Percentiles rank a stretch among this genome's conserved stretches.
Conservation (phyloP, 2,888 invertebrate species). For the Ophion costatus region DNA sequence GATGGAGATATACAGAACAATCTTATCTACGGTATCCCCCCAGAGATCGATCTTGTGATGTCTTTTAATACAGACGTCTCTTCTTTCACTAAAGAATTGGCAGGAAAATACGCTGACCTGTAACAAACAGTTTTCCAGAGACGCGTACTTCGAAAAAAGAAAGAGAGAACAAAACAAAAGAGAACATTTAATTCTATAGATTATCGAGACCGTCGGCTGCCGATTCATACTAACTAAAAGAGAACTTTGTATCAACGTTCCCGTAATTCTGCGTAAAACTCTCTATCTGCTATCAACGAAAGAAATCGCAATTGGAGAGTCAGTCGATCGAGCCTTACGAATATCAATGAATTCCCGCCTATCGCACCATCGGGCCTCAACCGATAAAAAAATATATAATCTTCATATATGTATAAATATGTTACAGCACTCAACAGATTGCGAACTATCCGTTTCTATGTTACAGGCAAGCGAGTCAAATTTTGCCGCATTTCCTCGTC, state of each 20-base stretch:
- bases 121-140: conserved; percentile 25
- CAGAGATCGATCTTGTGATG: not conserved
- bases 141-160: not conserved
- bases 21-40: conserved; percentile 31
- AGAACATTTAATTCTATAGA: not conserved
- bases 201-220: not conserved
- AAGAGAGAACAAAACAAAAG: not conserved
- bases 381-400: conserved; percentile 62
- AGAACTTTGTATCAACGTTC: not conserved
- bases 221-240: not conserved
- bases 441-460: conserved; percentile 13
- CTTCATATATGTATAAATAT: conserved; percentile 64
- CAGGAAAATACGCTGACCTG: not conserved
- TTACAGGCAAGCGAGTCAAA: not conserved
- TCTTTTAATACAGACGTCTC: not conserved
- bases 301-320: not conserved
- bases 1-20: conserved; percentile 17
- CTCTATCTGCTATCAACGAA: not conserved
- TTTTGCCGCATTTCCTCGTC: not conserved
- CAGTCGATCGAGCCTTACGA: conserved; percentile 17
- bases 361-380: conserved; percentile 49
- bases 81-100: conserved; percentile 14
- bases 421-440: conserved; percentile 50
- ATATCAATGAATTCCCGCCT: conserved; percentile 34
- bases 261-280: not conserved